Evolutionary conservation across 2,797 vertebrate species (phyloP).

Genomic region (Coranthus polyacanthus): DNA sequence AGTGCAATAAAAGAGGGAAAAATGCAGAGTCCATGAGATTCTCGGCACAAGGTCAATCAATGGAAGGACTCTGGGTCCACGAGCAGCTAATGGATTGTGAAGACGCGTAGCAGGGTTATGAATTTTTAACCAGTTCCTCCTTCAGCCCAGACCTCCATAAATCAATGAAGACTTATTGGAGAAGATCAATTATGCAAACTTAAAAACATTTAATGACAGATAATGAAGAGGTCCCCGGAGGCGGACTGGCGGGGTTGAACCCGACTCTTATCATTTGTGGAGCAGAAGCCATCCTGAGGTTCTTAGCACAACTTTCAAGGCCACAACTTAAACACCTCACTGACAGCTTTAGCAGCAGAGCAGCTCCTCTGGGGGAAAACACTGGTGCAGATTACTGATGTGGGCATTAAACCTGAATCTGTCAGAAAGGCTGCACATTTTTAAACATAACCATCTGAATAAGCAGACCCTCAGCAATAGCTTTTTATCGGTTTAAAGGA

Average conservation of each 20-base stretch:
- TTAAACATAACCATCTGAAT: constrained; percentile 28
- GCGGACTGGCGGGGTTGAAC: constrained; percentile 50
- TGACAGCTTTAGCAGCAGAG: constrained; percentile 27
- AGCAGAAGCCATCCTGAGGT: not conserved
- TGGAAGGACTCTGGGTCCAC: constrained; percentile 90
- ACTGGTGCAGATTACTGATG: constrained; percentile 32
- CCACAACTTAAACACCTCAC: constrained; percentile 46
- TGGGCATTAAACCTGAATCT: constrained; percentile 8
- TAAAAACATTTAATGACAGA: constrained; percentile 99
- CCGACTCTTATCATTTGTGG: constrained; percentile 75
- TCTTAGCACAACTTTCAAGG: constrained; percentile 58
- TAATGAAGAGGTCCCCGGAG: constrained; percentile 95
- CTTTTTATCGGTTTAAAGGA: too few relatives aligned
- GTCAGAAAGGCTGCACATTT: constrained; percentile 23
- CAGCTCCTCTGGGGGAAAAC: constrained; percentile 4
- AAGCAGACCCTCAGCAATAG: not conserved
- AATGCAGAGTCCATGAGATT: constrained; percentile 90
- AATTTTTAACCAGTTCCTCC: constrained; percentile 97
- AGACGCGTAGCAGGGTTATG: constrained; percentile 93
- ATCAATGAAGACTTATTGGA: constrained; percentile 99
- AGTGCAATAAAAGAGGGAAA: constrained; percentile 80
- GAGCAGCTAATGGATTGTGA: constrained; percentile 99
- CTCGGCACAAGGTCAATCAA: constrained; percentile 97
- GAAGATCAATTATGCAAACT: constrained; percentile 99
- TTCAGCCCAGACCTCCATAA: constrained; percentile 93